Percentiles rank a stretch among this genome's conserved stretches.
Conservation (phyloP, 2,888 invertebrate genomes). For the Chrysomela aeneicollis region DNA sequence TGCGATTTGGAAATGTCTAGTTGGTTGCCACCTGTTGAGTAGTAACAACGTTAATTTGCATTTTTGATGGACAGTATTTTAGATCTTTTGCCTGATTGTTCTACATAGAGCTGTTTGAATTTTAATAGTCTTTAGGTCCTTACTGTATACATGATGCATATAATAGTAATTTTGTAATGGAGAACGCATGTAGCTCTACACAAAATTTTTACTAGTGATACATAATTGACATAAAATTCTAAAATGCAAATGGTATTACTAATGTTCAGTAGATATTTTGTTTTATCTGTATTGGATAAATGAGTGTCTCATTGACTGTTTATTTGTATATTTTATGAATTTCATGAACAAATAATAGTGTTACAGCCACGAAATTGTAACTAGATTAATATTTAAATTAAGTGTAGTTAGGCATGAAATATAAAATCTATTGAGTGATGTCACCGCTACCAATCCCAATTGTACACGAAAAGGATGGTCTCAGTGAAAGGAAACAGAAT, state of each 20-base stretch:
- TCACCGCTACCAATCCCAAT: conserved; percentile 14
- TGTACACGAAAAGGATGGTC: conserved; percentile 10
- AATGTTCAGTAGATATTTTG: neutral
- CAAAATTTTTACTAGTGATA: neutral
- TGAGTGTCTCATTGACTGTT: neutral
- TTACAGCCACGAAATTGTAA: conserved; percentile 2
- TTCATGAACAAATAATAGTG: conserved; percentile 10
- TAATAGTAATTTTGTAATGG: neutral
- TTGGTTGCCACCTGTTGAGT: too few relatives aligned
- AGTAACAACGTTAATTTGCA: too few relatives aligned
- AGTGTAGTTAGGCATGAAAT: conserved; percentile 18
- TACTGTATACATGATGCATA: neutral
- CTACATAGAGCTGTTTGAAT: too few relatives aligned
- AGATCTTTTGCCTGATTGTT: too few relatives aligned
- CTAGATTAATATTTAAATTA: conserved; percentile 19
- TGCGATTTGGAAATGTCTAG: too few relatives aligned
- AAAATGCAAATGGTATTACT: neutral
- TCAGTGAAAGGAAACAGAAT: conserved; percentile 14
- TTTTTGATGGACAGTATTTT: too few relatives aligned
- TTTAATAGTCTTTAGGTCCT: too few relatives aligned
- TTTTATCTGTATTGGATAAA: neutral
- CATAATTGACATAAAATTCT: neutral
- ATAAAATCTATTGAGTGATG: conserved; percentile 13
- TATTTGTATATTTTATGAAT: conserved; percentile 7
- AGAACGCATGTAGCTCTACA: neutral